phyloP scores from a whole-genome alignment of 2,888 invertebrate species.

The Andrena bucephala region DNA sequence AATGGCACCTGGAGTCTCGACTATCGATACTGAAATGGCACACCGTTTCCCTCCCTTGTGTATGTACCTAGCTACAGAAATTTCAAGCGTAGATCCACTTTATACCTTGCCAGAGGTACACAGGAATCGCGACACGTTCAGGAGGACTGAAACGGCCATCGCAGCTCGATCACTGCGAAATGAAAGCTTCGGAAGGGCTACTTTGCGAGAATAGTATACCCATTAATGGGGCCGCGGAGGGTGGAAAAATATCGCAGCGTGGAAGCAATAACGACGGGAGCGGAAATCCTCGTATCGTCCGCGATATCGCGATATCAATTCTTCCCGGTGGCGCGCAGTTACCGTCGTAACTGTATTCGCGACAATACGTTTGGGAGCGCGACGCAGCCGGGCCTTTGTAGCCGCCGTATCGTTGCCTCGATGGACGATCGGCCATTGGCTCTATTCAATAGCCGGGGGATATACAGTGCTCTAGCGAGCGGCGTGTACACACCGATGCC shows the following conservation, averaged over 20 bases:
- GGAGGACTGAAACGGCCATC: too few species aligned
- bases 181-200: slow-evolving; percentile 3
- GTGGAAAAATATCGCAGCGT: slow-evolving; percentile 29
- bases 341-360: slow-evolving; percentile 56
- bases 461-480: slow-evolving; percentile 7
- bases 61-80: too few species aligned
- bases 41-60: too few species aligned
- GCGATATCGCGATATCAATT: slow-evolving; percentile 58
- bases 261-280: slow-evolving; percentile 37
- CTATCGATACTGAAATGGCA: too few species aligned
- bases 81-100: too few species aligned
- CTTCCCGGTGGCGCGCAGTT: slow-evolving; percentile 32
- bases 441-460: slow-evolving; percentile 41
- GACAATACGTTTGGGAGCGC: slow-evolving; percentile 42
- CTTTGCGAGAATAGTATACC: slow-evolving; percentile 34
- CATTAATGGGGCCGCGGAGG: slow-evolving; percentile 11
- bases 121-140: neutral
- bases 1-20: too few species aligned
- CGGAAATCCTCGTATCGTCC: slow-evolving; percentile 49
- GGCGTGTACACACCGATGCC: slow-evolving; percentile 10
- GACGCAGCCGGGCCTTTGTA: slow-evolving; percentile 16
- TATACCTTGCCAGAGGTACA: too few species aligned
- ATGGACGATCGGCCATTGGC: slow-evolving; percentile 40
- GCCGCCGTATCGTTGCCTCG: slow-evolving; percentile 22
- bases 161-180: slow-evolving; percentile 11